Base-by-base conservation (phyloP, 2,797 vertebrate genomes). In the Sebastes itinus region DNA sequence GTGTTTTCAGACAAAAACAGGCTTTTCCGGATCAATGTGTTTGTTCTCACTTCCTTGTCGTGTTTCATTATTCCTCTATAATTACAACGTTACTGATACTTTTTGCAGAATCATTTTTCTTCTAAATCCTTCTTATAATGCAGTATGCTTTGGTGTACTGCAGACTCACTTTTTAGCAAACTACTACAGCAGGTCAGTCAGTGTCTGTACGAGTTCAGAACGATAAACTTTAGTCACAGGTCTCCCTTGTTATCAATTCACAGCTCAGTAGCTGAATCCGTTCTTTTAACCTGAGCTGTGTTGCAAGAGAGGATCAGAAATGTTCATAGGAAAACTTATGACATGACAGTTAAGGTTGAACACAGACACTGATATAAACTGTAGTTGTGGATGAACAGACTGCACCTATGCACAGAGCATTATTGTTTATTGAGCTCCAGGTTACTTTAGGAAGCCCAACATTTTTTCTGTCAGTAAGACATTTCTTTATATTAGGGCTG, bases 41-140 rank as follows among this genome's bases (percentile, higher is more conserved):
- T 63, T 6, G 5, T 32, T 90, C 30, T 88, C 72, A 88, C 76
- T 87, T 92, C 85, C 42, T 13, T 67, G 0, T 56, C 65, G 2
- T 1, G 16, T 73, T 75, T 63, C n/a, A 35, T 13, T 25, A 3
- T 52, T 14, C 18, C 14, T 32, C 18, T 42, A 20, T 13, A 59
- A 52, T 49, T 33, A 22, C 20, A 18, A 61, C 4, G 2, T 5
- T 8, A 13, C 16, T 8, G 4, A 46, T 1, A 46, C 7, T 49
- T 58, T 55, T 33, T 42, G 13, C 20, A 9, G 9, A 13, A 3
- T 1, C 7, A 28, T 4, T 13, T 35, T 74, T 65, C 12, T 10
- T 30, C n/a, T 49, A 18, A 49, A 61, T 52, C 9, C 7, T 42
- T 66, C 7, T 54, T 14, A 12, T 12, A 46, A 65, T 59, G 4